Evolutionary conservation across 2,797 vertebrate genomes (phyloP), one percentile per base, ranked within the genome.

Genomic region (Liasis olivaceus): DNA sequence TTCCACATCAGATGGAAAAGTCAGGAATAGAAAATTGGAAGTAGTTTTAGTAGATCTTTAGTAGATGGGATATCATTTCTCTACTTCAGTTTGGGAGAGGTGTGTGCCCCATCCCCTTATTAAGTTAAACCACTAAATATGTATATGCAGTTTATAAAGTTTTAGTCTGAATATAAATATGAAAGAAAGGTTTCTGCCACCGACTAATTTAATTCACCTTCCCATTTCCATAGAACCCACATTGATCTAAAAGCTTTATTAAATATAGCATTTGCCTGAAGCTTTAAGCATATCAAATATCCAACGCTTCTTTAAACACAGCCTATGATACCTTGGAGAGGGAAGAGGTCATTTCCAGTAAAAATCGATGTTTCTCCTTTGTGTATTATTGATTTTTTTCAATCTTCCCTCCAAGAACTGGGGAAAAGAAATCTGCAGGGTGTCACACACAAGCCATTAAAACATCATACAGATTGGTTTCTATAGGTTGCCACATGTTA

Each of bases 401-500:
- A 58, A 59, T 31, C 5, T 24, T 31, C n/a, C 59, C 85, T 85
- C 85, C 89, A 91, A 90, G 59, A 95, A 94, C 66, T 91, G 91
- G 92, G 94, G 95, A 96, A 93, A 88, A 95, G 77, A 92, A 92
- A 66, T 66, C 91, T 94, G 85, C 91, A 92, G 93, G 87, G 91
- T 5, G 85, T 92, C 94, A 88, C 92, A 77, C 93, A 94, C 5
- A 54, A 93, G 72, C 95, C 96, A 96, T 96, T 96, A 96, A 93
- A 93, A 93, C 26, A 66, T 56, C 91, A 72, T 85, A 90, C 77
- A 91, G 88, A 93, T 87, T 28, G 62, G 54, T 85, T 96, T 95
- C 95, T 89, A 92, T 93, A 91, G 93, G 94, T 94, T 95, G 93
- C 96, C 92, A 85, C 90, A 92, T 91, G 95, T 95, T 95, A 93